A percentile compares a stretch with the other conserved stretches of the same genome.
These are phyloP conservation scores for Montipora capitata DNA, from an alignment of 92 coral and sea anemone genomes.

Conservation along the genomic window DNA sequence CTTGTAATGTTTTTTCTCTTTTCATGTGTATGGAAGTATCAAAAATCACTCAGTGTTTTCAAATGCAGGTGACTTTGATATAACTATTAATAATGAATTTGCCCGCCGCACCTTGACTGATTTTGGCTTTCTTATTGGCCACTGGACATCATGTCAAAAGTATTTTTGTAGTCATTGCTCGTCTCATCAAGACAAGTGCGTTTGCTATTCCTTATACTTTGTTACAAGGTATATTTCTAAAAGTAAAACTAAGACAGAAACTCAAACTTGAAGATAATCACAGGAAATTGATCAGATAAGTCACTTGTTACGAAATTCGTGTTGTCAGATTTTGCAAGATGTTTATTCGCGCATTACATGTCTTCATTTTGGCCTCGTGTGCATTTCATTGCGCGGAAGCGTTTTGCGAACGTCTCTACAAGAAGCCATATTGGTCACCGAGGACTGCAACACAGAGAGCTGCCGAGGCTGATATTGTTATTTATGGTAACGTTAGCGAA, in stretches of 20 bases:
- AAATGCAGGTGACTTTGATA: slow-evolving; percentile 24
- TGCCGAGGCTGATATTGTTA: slow-evolving; percentile 82
- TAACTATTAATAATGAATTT: slow-evolving; percentile 20
- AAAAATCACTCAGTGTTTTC: too few relatives aligned
- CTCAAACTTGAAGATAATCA: neutral
- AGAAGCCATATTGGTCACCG: slow-evolving; percentile 69
- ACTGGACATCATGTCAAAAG: neutral
- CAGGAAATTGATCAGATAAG: neutral
- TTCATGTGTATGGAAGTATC: too few relatives aligned
- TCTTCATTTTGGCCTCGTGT: neutral
- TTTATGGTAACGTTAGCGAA: slow-evolving; percentile 78
- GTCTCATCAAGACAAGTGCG: neutral
- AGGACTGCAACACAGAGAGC: slow-evolving; percentile 68
- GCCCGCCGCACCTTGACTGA: slow-evolving; percentile 11
- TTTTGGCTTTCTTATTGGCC: slow-evolving; percentile 16
- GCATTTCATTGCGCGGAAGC: slow-evolving; percentile 42
- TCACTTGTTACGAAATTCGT: neutral
- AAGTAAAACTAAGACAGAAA: neutral
- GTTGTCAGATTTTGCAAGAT: neutral
- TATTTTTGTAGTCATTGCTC: slow-evolving; percentile 1
- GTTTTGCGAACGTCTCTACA: slow-evolving; percentile 81
- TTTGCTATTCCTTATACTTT: neutral
- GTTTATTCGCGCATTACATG: neutral
- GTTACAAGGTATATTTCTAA: neutral
- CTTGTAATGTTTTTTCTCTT: neutral